A percentile compares a stretch with the other conserved stretches of the same genome.
These are phyloP conservation scores for Clupea harengus DNA, from an alignment of 2,113 vertebrate species.

Conservation along the genomic window DNA sequence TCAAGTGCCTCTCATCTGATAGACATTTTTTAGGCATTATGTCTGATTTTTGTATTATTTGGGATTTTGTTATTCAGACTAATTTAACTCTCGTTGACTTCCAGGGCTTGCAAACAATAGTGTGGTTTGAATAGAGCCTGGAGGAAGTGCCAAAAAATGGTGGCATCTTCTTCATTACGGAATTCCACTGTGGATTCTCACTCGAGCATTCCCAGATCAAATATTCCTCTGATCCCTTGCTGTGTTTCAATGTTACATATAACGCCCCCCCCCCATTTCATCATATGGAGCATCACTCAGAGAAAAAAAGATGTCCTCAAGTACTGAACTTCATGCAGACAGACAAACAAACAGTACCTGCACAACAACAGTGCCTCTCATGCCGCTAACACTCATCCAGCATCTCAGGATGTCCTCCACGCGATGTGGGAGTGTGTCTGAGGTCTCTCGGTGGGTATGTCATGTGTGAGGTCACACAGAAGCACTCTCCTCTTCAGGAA, in stretches of 20 bases:
- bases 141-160: not conserved
- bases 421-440: not conserved
- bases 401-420: not conserved
- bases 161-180: not conserved
- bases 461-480: not conserved
- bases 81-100: not conserved
- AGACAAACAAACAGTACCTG: not conserved
- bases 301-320: not conserved
- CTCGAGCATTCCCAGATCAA: not conserved
- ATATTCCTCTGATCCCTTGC: not conserved
- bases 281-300: not conserved
- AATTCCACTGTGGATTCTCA: not conserved
- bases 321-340: not conserved
- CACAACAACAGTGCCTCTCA: not conserved
- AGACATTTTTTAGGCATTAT: not conserved
- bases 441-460: not conserved
- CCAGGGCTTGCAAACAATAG: not conserved
- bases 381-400: not conserved
- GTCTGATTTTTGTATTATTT: not conserved
- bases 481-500: not conserved
- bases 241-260: not conserved
- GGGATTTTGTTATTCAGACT: not conserved
- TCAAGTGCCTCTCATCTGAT: not conserved
- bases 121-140: not conserved
- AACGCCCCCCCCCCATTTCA: not conserved